These are phyloP conservation scores for Hyaena hyaena DNA, from an alignment of 2,113 vertebrate genomes.

Conservation along the genomic window DNA sequence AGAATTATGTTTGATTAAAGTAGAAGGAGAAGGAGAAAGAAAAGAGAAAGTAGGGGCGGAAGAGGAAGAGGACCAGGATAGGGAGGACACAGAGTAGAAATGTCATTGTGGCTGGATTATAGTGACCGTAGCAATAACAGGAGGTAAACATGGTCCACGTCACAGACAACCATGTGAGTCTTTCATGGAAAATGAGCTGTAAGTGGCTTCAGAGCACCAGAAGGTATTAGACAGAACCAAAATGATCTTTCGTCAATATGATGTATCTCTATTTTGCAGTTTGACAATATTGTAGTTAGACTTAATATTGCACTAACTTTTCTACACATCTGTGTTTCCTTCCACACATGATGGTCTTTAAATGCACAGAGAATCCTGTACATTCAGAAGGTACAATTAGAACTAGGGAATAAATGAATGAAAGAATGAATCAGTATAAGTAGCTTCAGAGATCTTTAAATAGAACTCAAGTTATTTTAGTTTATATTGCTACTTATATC, in stretches of 20 bases:
- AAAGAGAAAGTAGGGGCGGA: neutral
- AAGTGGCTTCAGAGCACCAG: neutral
- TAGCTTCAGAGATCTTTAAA: neutral
- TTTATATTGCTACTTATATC: neutral
- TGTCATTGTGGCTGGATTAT: neutral
- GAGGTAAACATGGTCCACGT: too few species aligned
- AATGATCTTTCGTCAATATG: neutral
- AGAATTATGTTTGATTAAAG: neutral
- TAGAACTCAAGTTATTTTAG: neutral
- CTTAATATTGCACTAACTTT: neutral
- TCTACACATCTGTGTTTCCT: neutral
- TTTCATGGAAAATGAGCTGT: neutral
- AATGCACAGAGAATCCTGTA: neutral
- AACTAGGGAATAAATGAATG: neutral
- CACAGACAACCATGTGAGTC: accelerated
- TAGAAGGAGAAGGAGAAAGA: neutral
- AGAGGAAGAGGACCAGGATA: neutral
- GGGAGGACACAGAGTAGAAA: neutral
- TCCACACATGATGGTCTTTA: neutral
- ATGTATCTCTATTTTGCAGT: neutral
- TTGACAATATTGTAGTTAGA: neutral
- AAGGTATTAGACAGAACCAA: accelerated
- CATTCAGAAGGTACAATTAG: neutral
- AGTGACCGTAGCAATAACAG: neutral
- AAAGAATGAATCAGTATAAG: neutral